Percentiles rank a stretch among this genome's conserved stretches.
These are phyloP conservation scores for Cryptophagus acutangulus DNA, from an alignment of 2,888 invertebrate species.

Conservation along the genomic window DNA sequence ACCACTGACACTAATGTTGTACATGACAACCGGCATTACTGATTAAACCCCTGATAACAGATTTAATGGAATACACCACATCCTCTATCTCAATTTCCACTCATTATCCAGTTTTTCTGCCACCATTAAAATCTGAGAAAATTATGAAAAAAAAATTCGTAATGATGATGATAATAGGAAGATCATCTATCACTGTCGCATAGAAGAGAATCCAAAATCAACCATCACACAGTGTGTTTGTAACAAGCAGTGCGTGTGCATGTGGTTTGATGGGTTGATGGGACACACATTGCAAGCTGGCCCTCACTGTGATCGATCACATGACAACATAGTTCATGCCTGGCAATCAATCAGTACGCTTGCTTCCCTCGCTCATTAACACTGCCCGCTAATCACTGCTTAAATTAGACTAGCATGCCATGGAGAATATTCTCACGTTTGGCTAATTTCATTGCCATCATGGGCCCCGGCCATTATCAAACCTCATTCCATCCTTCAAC, in stretches of 20 bases:
- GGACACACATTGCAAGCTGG: constrained; percentile 27
- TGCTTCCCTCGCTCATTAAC: constrained; percentile 35
- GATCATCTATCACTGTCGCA: constrained; percentile 40
- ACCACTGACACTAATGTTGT: constrained; percentile 46
- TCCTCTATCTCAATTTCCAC: too few species aligned
- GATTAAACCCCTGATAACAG: constrained; percentile 47
- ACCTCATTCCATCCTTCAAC: too few species aligned
- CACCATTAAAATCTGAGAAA: too few species aligned
- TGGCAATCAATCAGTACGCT: constrained; percentile 38
- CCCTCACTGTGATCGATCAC: constrained; percentile 44
- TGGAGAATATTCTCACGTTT: constrained; percentile 28
- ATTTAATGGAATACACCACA: constrained; percentile 46
- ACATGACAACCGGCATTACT: constrained; percentile 47
- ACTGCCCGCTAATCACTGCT: constrained; percentile 33
- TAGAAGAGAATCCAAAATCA: constrained; percentile 35
- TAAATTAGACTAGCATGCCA: constrained; percentile 25
- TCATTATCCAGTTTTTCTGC: too few species aligned
- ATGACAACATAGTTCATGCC: constrained; percentile 38
- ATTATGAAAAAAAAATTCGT: too few species aligned
- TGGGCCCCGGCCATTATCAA: too few species aligned
- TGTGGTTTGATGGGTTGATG: constrained; percentile 24
- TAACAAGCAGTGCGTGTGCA: constrained; percentile 33
- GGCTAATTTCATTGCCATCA: too few species aligned
- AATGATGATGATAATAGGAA: too few species aligned
- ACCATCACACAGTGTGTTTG: too few species aligned